These are phyloP conservation scores for Chironex yamaguchii DNA, from an alignment of 30 jellyfish, hydroid and myxozoan species.

Conservation along the genomic window DNA sequence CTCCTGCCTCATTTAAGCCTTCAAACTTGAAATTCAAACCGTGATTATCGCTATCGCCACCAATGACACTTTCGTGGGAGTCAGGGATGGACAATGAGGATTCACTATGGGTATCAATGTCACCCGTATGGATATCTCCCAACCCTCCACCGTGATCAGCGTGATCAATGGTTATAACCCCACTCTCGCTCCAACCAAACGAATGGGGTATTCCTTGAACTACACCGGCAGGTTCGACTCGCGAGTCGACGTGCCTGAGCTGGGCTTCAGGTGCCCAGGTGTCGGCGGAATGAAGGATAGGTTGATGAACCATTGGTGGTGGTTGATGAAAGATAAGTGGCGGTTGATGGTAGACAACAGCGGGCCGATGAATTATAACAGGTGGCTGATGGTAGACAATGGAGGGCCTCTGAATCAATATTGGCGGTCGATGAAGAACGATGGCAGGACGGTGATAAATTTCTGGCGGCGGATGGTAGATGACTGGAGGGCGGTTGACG, in stretches of 20 bases:
- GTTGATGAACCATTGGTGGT: conserved; percentile 93
- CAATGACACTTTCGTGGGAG: neutral
- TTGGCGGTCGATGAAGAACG: conserved; percentile 91
- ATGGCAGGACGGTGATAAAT: conserved; percentile 94
- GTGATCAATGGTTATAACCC: conserved; percentile 19
- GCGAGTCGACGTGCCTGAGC: conserved; percentile 71
- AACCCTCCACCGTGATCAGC: conserved; percentile 13
- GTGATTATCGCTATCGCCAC: neutral
- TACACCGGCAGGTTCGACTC: conserved; percentile 73
- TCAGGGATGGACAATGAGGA: neutral
- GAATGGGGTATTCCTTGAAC: conserved; percentile 70
- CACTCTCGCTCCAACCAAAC: conserved; percentile 55
- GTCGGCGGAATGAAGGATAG: conserved; percentile 80
- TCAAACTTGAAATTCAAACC: neutral
- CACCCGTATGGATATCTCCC: conserved; percentile 10
- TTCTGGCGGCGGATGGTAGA: conserved; percentile 97
- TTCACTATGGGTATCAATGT: neutral
- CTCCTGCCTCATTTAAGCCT: conserved; percentile 1
- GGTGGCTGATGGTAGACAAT: conserved; percentile 98
- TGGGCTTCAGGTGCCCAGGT: conserved; percentile 70
- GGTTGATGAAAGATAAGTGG: conserved; percentile 95
- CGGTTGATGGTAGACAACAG: conserved; percentile 91
- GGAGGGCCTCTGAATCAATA: conserved; percentile 90
- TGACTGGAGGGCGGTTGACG: conserved; percentile 95
- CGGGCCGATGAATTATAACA: conserved; percentile 95